Percentiles rank a stretch among this genome's conserved stretches.
phyloP scores from a whole-genome alignment of 2,113 vertebrate genomes.

The Vicugna pacos region DNA sequence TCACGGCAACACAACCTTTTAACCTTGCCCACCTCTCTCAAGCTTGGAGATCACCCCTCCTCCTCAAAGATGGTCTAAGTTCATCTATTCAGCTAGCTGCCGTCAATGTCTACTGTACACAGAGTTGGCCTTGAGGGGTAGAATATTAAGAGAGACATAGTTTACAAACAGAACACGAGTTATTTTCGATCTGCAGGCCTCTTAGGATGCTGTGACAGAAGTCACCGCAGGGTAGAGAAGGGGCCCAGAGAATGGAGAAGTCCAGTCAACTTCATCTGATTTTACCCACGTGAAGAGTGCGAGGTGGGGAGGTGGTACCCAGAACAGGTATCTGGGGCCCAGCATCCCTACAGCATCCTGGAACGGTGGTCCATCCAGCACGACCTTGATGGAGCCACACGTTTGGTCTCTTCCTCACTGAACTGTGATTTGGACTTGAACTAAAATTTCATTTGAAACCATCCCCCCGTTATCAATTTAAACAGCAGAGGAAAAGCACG shows the following conservation, averaged over 20 bases:
- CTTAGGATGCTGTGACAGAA: background rate
- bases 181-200: background rate
- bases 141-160: background rate
- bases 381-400: fast-evolving
- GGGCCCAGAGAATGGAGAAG: background rate
- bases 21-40: background rate
- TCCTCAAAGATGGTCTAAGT: background rate
- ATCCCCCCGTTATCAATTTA: background rate
- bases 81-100: background rate
- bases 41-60: background rate
- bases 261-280: background rate
- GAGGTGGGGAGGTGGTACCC: background rate
- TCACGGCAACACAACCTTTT: background rate
- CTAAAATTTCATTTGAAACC: background rate
- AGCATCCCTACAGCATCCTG: background rate
- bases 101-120: background rate
- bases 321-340: fast-evolving
- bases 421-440: background rate
- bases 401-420: background rate
- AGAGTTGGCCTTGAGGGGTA: background rate
- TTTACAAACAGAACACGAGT: background rate
- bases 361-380: background rate
- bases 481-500: background rate
- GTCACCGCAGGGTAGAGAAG: background rate
- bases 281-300: background rate